Conservation (phyloP, 2,797 vertebrate genomes). For the Lepilemur ruficaudatus region DNA sequence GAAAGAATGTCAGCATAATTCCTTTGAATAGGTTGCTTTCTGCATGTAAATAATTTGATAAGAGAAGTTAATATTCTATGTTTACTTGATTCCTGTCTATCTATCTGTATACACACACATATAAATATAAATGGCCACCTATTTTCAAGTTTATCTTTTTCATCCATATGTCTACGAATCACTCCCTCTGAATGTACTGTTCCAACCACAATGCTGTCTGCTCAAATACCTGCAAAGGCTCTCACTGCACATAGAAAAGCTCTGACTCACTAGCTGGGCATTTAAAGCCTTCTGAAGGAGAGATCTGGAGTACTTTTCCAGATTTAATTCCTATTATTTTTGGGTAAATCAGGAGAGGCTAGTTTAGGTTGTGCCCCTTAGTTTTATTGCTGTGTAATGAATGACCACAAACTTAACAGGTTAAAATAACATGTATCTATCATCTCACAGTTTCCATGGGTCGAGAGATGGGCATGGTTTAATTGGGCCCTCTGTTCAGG, state of each 20-base stretch:
- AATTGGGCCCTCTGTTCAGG: not conserved
- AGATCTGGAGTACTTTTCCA: not conserved
- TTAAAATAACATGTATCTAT: not conserved
- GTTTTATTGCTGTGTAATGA: not conserved
- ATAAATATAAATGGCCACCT: not conserved
- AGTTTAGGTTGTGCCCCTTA: not conserved
- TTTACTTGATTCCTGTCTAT: not conserved
- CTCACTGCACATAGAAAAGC: not conserved
- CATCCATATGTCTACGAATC: not conserved
- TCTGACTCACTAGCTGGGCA: not conserved
- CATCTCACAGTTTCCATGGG: not conserved
- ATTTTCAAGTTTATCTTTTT: constrained; percentile 11
- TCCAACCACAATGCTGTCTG: not conserved
- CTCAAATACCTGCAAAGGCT: not conserved
- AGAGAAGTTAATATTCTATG: not conserved
- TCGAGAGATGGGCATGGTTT: not conserved
- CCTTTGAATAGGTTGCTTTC: not conserved
- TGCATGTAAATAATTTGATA: constrained; percentile 16
- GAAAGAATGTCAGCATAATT: not conserved
- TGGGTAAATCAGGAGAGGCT: not conserved
- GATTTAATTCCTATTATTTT: not conserved
- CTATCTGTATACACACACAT: too few species aligned
- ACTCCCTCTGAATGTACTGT: not conserved
- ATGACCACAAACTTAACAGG: not conserved
- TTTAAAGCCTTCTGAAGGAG: not conserved